Evolutionary conservation across 2,888 invertebrate genomes (phyloP).

Genomic region (Phalangium opilio): DNA sequence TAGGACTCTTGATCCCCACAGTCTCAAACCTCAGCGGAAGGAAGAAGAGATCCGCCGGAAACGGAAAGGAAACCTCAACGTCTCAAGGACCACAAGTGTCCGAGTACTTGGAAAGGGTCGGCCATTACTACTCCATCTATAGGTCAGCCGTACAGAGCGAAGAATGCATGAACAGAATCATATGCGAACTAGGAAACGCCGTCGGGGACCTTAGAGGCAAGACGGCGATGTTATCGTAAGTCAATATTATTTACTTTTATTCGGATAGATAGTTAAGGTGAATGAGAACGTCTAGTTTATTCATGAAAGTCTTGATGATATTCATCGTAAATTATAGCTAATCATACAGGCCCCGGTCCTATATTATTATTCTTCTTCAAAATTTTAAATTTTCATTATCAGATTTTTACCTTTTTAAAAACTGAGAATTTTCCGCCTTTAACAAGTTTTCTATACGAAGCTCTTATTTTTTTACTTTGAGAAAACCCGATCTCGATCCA

Average conservation of each 20-base stretch:
- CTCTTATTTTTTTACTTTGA: no score
- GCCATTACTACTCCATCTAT: conserved; percentile 21
- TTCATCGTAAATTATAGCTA: no score
- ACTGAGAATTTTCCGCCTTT: no score
- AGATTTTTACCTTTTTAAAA: no score
- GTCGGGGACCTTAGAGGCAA: conserved; percentile 22
- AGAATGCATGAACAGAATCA: conserved; percentile 23
- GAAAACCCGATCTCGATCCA: no score
- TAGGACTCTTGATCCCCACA: conserved; percentile 21
- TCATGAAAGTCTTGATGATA: no score
- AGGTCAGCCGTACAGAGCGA: conserved; percentile 21
- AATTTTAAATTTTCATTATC: no score
- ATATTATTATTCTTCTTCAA: no score
- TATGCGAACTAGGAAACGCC: conserved; percentile 22
- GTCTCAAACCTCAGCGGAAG: conserved; percentile 18
- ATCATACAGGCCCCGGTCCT: no score
- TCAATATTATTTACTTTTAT: conserved; percentile 1
- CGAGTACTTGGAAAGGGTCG: conserved; percentile 20
- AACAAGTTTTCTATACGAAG: no score
- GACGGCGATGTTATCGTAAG: conserved; percentile 21
- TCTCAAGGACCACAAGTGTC: conserved; percentile 6
- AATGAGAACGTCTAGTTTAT: no score
- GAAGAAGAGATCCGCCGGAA: conserved; percentile 15
- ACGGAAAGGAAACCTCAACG: conserved; percentile 3
- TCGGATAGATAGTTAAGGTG: no score